Evolutionary conservation across 2,888 invertebrate species (phyloP).

Genomic region (Rhimphoctona megacephalus): DNA sequence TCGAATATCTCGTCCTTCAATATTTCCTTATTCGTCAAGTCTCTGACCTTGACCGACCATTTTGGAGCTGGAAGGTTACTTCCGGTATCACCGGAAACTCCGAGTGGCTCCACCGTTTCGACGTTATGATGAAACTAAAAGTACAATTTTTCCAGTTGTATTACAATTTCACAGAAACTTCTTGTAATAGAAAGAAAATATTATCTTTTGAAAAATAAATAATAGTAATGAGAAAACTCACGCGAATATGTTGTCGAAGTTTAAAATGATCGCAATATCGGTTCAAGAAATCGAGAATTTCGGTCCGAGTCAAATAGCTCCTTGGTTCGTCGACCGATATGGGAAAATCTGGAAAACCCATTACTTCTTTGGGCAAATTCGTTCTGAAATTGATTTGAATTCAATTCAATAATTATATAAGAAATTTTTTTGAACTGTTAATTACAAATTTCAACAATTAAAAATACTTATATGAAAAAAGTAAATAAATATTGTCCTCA

Average conservation of each 20-base stretch:
- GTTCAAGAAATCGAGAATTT: conserved; percentile 91
- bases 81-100: conserved; percentile 52
- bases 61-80: conserved; percentile 62
- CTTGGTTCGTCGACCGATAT: conserved; percentile 88
- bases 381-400: conserved; percentile 88
- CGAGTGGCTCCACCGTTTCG: conserved; percentile 76
- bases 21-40: conserved; percentile 75
- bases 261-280: conserved; percentile 90
- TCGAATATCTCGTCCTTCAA: conserved; percentile 80
- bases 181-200: no score
- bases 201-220: not conserved
- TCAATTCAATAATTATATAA: not conserved
- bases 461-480: not conserved
- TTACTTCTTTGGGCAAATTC: conserved; percentile 96
- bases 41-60: conserved; percentile 81
- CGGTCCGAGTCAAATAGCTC: conserved; percentile 91
- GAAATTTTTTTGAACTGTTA: not conserved
- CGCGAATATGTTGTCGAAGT: conserved; percentile 89
- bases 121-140: conserved; percentile 81
- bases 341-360: conserved; percentile 95
- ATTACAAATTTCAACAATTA: not conserved
- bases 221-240: conserved; percentile 77
- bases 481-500: conserved; percentile 78
- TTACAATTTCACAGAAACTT: not conserved
- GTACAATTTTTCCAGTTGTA: not conserved